Base-by-base conservation (phyloP, 1,140 invertebrate genomes). In the Thereuonema tuberculata region DNA sequence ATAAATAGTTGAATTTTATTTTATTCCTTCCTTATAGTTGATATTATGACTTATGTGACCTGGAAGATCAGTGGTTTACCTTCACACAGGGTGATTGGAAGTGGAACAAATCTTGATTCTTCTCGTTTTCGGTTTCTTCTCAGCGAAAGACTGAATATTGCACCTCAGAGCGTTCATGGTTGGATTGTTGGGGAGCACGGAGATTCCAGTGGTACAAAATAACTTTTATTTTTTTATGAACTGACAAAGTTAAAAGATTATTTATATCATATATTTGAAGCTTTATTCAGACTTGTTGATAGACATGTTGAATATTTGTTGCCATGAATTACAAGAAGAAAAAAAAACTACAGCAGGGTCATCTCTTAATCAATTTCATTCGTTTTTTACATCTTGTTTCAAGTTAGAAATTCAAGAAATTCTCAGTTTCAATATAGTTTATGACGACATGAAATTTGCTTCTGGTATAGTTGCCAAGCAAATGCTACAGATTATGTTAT, bases 61-160 rank as follows among this genome's bases (percentile, higher is more conserved):
- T 94, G 90, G 90, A 93, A 91, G 70, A 68, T 93, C 27, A 91
- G 87, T 62, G 89, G 90, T 1, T 74, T 94, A 61, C 89, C 90
- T 15, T 84, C 84, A 67, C 81, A 91, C 67, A 81, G 84, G 37
- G 86, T 94, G 9, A 86, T 94, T 67, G 91, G 91, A 21, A 89
- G 88, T 46, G 91, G 91, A 21, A 93, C 89, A 3, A 93, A 93
- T 74, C 76, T 94, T 47, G 91, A 94, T 73, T 90, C 89, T 0
- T 86, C 87, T 0, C 76, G 91, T 47, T 93, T 94, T 76, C 81
- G 88, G n/a, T 93, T 89, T 74, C 74, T 92, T 20, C 77, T 94
- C 52, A 88, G 87, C 0, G 84, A 93, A 70, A 84, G 79, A 67
- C 74, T 94, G 25, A 79, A 81, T 53, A 80, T 93, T 37, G 85